Evolutionary conservation across 2,113 vertebrate genomes (phyloP).

Genomic region (Piaya cayana): DNA sequence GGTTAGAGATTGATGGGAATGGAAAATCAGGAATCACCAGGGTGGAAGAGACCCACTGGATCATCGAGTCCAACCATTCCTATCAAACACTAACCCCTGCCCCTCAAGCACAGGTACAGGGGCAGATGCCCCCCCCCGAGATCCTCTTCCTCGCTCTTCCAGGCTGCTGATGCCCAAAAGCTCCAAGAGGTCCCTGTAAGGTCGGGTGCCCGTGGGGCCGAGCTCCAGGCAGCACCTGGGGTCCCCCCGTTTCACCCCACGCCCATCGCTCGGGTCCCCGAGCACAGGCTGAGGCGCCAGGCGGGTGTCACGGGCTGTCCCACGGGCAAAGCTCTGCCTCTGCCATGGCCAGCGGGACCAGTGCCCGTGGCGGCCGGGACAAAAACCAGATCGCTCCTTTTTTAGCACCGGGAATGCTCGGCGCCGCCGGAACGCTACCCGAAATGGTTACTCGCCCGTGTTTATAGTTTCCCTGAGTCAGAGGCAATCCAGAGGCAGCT

Average conservation of each 20-base stretch:
- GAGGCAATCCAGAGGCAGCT: conserved; percentile 6
- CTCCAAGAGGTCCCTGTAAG: neutral
- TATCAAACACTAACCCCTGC: too few species aligned
- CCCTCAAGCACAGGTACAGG: too few species aligned
- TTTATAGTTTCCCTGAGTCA: conserved; percentile 29
- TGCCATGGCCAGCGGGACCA: fast-evolving
- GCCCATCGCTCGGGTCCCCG: neutral
- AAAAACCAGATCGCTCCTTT: conserved; percentile 52
- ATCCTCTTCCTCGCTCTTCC: fast-evolving
- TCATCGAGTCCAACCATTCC: too few species aligned
- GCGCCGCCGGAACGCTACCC: neutral
- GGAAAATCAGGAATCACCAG: too few species aligned
- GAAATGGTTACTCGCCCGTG: neutral
- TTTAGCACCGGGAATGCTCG: neutral
- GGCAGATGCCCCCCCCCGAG: neutral
- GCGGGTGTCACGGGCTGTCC: neutral
- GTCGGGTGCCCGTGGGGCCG: fast-evolving
- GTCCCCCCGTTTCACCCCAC: neutral
- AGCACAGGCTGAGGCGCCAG: fast-evolving
- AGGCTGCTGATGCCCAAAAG: fast-evolving
- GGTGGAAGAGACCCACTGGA: too few species aligned
- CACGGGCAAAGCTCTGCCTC: fast-evolving
- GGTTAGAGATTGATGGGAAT: too few species aligned
- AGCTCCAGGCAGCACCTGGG: neutral
- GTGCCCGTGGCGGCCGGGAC: neutral